phyloP scores from a whole-genome alignment of 2,888 invertebrate species.

The Polymixis lichenea region DNA sequence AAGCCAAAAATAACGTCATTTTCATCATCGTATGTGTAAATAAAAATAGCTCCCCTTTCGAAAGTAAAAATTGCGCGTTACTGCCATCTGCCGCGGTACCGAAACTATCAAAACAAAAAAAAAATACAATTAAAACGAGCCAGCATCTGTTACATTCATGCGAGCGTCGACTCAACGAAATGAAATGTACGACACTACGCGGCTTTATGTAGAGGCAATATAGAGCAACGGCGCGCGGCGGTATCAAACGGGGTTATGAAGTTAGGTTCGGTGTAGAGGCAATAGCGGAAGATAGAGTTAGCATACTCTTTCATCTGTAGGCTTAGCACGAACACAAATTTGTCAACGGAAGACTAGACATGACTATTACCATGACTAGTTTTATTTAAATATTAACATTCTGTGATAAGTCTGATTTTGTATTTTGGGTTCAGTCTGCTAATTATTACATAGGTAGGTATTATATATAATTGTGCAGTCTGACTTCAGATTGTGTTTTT shows the following conservation, averaged over 20 bases:
- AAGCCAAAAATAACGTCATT: background rate
- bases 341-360: too few species aligned
- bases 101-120: constrained; percentile 29
- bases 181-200: constrained; percentile 36
- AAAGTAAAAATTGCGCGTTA: background rate
- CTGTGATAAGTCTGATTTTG: too few species aligned
- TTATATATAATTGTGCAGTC: too few species aligned
- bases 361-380: too few species aligned
- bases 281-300: background rate
- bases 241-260: constrained; percentile 37
- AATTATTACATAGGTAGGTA: too few species aligned
- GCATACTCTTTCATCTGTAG: background rate
- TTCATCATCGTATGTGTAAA: background rate
- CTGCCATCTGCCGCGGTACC: constrained; percentile 28
- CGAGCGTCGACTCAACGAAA: constrained; percentile 30
- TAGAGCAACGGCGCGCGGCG: constrained; percentile 2
- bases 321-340: too few species aligned
- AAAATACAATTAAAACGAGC: constrained; percentile 40
- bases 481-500: too few species aligned
- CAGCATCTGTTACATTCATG: constrained; percentile 52
- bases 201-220: constrained; percentile 49
- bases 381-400: too few species aligned
- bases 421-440: too few species aligned
- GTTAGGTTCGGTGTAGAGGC: constrained; percentile 10
- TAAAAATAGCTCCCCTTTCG: background rate